Percentiles rank a stretch among this genome's conserved stretches.
These are phyloP conservation scores for Coreoperca whiteheadi DNA, from an alignment of 2,113 vertebrate species.

Conservation along the genomic window DNA sequence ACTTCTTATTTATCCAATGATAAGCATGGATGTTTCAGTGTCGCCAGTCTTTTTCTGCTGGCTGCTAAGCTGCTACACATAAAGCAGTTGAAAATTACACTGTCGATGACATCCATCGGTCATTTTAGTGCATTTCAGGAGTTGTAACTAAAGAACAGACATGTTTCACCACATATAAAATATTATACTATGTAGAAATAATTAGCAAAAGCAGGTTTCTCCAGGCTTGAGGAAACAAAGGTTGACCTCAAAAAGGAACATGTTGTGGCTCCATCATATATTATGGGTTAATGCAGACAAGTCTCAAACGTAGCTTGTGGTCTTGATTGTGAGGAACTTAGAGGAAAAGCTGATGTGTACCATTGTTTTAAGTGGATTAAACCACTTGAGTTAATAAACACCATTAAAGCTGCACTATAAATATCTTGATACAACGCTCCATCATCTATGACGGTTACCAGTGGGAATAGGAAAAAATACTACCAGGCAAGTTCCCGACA, in stretches of 20 bases:
- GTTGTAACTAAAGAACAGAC: background rate
- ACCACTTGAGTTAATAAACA: background rate
- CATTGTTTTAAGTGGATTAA: background rate
- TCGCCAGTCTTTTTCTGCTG: background rate
- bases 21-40: background rate
- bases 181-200: background rate
- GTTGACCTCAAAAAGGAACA: background rate
- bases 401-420: background rate
- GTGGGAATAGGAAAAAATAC: too few species aligned
- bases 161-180: too few species aligned
- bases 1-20: background rate
- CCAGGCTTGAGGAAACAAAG: background rate
- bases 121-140: background rate
- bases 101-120: background rate
- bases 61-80: constrained; percentile 8
- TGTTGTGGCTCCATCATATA: background rate
- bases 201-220: background rate
- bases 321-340: background rate
- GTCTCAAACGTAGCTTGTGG: background rate
- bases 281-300: background rate
- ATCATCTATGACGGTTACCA: background rate
- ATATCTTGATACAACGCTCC: background rate
- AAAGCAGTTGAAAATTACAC: background rate
- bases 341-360: background rate
- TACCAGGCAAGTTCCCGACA: too few species aligned